Base-by-base conservation (phyloP, 2,888 invertebrate species). In the Caenorhabditis sp. region DNA sequence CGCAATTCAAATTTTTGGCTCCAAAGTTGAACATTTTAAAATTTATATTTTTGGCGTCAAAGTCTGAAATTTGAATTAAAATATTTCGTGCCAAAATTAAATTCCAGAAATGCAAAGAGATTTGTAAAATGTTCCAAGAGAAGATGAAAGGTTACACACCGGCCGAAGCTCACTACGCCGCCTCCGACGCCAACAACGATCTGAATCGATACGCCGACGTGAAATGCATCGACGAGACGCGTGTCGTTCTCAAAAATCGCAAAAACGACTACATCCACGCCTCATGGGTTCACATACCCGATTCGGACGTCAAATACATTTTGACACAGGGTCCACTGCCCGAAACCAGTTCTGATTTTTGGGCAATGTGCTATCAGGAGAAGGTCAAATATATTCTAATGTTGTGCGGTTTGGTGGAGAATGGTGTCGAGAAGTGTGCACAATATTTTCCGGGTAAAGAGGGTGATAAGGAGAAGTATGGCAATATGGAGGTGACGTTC, bases 301-400 rank as follows among this genome's bases (percentile, higher is more conserved):
- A 70, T 26, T 58, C 61, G 0, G 63, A 67, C 24, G 37, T 58
- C 14, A 70, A 60, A 53, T 83, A 80, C 71, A 83, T 83, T 36
- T 53, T 59, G 5, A 69, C 73, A 8, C 95, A 96, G 90, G 92
- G 97, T 62, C 96, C 96, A 88, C 91, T 97, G 80, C 92, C 93
- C 31, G 92, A 93, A 79, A 97, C 97, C 0, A 91, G 94, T 62
- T 92, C 92, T 72, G 97, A 97, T 88, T 97, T 97, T 90, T 97
- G 97, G 96, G 92, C 93, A 80, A 97, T 97, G 97, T 93, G 96
- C 60, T 96, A 95, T 93, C 97, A 79, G 59, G 78, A 79, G 62
- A 74, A 75, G 59, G 69, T 71, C 21, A 70, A 74, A 37, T 70
- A 67, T 51, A 66, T 79, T n/a, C 51, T 79, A 1, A 79, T 79